These are phyloP conservation scores for Ceramica pisi DNA, from an alignment of 2,888 invertebrate species.

Conservation along the genomic window DNA sequence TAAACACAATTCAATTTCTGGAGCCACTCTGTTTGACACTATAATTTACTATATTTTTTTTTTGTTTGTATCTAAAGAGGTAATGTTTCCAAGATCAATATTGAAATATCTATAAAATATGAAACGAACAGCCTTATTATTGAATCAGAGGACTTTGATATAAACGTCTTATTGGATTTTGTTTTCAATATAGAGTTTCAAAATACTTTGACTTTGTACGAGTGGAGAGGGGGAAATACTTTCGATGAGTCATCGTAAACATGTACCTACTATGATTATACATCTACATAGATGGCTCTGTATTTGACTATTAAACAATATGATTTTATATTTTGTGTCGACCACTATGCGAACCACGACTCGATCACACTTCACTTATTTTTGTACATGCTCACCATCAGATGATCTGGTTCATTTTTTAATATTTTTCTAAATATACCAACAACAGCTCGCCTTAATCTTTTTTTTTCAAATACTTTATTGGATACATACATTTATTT, in stretches of 20 bases:
- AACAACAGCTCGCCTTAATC: constrained; percentile 87
- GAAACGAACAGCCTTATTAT: constrained; percentile 83
- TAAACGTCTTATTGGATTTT: constrained; percentile 74
- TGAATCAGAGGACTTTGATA: constrained; percentile 82
- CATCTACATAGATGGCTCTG: constrained; percentile 87
- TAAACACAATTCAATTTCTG: constrained; percentile 73
- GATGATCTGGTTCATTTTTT: constrained; percentile 92
- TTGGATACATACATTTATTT: constrained; percentile 81
- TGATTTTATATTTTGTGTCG: constrained; percentile 83
- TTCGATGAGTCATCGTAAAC: constrained; percentile 74
- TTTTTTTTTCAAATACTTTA: constrained; percentile 82
- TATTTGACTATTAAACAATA: constrained; percentile 88
- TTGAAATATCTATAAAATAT: constrained; percentile 83
- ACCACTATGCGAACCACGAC: constrained; percentile 75
- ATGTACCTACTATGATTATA: constrained; percentile 77
- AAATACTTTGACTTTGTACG: constrained; percentile 86
- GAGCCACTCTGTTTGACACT: constrained; percentile 78
- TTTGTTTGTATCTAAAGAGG: constrained; percentile 84
- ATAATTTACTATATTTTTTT: constrained; percentile 88
- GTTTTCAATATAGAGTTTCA: constrained; percentile 79
- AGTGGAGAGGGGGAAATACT: constrained; percentile 80
- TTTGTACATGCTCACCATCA: constrained; percentile 93
- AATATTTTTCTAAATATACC: constrained; percentile 91
- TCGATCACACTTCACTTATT: constrained; percentile 84
- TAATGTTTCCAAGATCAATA: constrained; percentile 81